Evolutionary conservation across 2,888 invertebrate genomes (phyloP), one percentile per base, ranked within the genome.

Genomic region (Cylindroiulus punctatus): DNA sequence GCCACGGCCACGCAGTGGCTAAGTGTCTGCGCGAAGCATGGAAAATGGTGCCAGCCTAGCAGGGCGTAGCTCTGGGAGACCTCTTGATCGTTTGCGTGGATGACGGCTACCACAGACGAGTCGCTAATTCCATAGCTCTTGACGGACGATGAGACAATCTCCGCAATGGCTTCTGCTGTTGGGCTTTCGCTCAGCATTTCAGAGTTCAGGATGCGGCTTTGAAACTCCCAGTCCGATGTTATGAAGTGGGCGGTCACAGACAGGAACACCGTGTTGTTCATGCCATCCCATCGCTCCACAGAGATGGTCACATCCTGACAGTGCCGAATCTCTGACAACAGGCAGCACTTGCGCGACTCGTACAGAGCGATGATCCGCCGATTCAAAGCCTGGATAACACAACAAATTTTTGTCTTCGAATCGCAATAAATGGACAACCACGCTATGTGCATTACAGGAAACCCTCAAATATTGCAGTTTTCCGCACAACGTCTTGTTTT

Each of bases 21-120:
- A 5, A 83, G 83, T 10, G 83, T 83, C 40, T 14, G 83, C 5
- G 83, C 83, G 17, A 83, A 83, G 44, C 83, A 83, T 1, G 83
- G 83, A 14, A 83, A 83, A 36, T 83, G 83, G 17, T 83, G 83
- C 83, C 83, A 83, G 3, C 83, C 83, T 0, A 83, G 40, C 1
- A 83, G 83, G 26, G 40, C 40, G 19, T 47, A 83, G 26, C 83
- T 83, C 83, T 44, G 83, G 17, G 42, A 26, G 26, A 83, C 83
- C 42, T 83, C 83, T 47, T 83, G 83, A 17, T 83, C 83, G 19
- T 83, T 83, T 1, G n/a, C 40, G 83, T 83, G 83, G 44, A 83
- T 47, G 83, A 47, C 83, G 0, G 83, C 83, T 14, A 83, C 83
- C 22, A 83, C 83, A 2, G 44, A 44, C 2, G 42, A 44, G 22